Conservation (phyloP, 2,113 vertebrate species). For the Rhegmatorhina hoffmannsi region DNA sequence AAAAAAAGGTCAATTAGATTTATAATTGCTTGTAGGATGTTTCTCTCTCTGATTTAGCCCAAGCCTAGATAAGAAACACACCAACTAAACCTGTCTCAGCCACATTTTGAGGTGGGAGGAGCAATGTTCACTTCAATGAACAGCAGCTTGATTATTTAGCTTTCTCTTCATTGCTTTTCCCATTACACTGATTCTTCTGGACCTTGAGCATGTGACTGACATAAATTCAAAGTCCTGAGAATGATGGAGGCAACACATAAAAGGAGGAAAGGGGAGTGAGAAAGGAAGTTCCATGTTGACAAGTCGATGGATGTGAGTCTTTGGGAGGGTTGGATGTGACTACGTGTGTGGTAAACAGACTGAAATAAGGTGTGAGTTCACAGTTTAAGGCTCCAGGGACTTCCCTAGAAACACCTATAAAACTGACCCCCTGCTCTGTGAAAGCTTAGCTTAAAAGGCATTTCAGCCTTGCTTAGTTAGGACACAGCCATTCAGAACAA, state of each 20-base stretch:
- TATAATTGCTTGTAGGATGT: neutral
- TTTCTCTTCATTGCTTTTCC: neutral
- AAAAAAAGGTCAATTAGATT: neutral
- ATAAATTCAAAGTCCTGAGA: conserved; percentile 14
- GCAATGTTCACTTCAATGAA: neutral
- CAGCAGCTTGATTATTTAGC: conserved; percentile 36
- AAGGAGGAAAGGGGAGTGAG: neutral
- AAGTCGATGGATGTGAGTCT: neutral
- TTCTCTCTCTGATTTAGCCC: neutral
- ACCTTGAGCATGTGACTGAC: conserved; percentile 32
- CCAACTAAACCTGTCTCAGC: neutral
- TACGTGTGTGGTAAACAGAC: neutral
- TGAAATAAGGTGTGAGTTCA: neutral
- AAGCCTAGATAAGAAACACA: neutral
- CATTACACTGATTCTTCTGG: conserved; percentile 40
- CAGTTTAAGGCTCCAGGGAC: neutral
- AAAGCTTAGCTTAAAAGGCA: neutral
- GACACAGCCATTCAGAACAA: neutral
- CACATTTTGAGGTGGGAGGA: neutral
- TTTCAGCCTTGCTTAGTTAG: neutral
- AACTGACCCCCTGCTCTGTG: neutral
- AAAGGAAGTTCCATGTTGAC: neutral
- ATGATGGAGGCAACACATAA: neutral
- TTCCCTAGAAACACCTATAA: neutral
- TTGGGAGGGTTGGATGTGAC: neutral